These are phyloP conservation scores for Cephus rjabovi DNA, from an alignment of 2,888 invertebrate species.

Conservation along the genomic window DNA sequence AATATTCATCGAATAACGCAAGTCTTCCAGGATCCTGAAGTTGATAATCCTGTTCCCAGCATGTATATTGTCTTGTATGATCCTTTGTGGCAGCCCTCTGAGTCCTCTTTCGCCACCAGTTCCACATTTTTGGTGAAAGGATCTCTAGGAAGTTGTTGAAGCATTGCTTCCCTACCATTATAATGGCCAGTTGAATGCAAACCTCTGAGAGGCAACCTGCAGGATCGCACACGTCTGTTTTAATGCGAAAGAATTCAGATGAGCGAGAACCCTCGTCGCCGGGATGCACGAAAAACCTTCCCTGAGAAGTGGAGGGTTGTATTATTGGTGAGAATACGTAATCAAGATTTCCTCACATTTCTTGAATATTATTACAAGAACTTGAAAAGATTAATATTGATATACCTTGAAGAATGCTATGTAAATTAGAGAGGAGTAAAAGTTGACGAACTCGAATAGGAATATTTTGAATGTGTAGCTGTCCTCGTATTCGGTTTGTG, in stretches of 20 bases:
- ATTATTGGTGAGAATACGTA: not conserved
- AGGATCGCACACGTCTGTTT: constrained; percentile 90
- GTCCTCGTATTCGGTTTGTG: constrained; percentile 97
- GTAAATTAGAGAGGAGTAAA: constrained; percentile 97
- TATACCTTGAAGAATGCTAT: constrained; percentile 97
- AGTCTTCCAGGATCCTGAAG: constrained; percentile 89
- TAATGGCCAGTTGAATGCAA: constrained; percentile 91
- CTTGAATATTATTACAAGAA: not conserved
- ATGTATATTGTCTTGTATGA: constrained; percentile 78
- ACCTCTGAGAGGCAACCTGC: constrained; percentile 93
- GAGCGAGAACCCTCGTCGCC: constrained; percentile 82
- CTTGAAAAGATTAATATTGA: constrained; percentile 7
- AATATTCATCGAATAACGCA: constrained; percentile 94
- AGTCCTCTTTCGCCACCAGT: constrained; percentile 89
- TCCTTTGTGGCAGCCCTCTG: constrained; percentile 83
- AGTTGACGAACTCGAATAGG: constrained; percentile 98
- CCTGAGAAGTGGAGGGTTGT: constrained; percentile 67
- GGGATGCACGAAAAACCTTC: constrained; percentile 89
- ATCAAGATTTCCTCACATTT: not conserved
- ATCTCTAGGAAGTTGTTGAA: constrained; percentile 94
- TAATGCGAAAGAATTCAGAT: constrained; percentile 82
- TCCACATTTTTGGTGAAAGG: constrained; percentile 88
- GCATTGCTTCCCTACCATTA: constrained; percentile 95
- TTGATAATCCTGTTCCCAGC: constrained; percentile 96
- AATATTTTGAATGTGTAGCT: constrained; percentile 98